Evolutionary conservation across 2,113 vertebrate genomes (phyloP), one percentile per base, ranked within the genome.

Genomic region (Daubentonia madagascariensis): DNA sequence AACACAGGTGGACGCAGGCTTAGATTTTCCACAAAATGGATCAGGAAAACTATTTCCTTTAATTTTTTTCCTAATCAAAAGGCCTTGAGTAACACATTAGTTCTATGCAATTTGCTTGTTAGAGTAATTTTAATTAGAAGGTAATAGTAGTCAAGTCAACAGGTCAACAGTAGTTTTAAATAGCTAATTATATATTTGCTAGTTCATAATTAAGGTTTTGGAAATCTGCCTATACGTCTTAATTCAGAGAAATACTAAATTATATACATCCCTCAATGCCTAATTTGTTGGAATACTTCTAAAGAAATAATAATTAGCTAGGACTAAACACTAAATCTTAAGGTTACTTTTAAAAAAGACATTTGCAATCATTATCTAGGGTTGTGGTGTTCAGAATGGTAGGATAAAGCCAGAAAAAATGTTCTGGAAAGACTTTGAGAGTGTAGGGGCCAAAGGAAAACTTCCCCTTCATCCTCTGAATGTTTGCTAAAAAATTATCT

Each of bases 261-360:
- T 96, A 85, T 30, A 67, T 96, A 95, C 54, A 22, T 75, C 89
- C 85, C 67, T 85, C 91, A 97, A 97, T 91, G 68, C 95, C 91
- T 85, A 94, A 93, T 98, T 84, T 97, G 89, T 80, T 95, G 96
- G 50, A 95, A 35, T 43, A 97, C 30, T 63, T 97, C 96, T 85
- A 94, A 79, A 97, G 96, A 98, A 98, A 98, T 95, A 98, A 89
- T 96, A 97, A 63, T 88, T 79, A 95, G 54, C 68, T 97, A 84
- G 48, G 20, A 91, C 43, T 88, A 6, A 84, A 91, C 18, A 92
- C 11, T 91, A 87, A 45, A 91, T 43, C 85, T 88, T 88, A 79
- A 94, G 37, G 8, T 80, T 84, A 84, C 40, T 88, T 90, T 88
- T 50, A 57, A 59, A 57, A 85, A 84, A 73, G 70, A 48, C 2